Percentiles rank a stretch among this genome's conserved stretches.
Evolutionary conservation across 1,140 invertebrate genomes (phyloP).

Genomic region (Brachionus rotundiformis): DNA sequence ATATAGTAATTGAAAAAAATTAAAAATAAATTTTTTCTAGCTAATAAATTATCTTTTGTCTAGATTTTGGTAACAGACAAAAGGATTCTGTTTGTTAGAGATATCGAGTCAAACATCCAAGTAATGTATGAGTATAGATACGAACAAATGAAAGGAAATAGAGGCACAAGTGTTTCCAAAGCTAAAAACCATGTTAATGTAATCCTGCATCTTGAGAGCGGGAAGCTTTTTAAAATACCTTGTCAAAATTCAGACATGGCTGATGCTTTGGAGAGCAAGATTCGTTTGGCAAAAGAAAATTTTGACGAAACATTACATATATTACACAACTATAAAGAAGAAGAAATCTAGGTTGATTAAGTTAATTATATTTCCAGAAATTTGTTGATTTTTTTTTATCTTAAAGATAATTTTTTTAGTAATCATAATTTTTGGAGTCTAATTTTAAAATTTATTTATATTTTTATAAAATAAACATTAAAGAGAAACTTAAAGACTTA

Average conservation of each 20-base stretch:
- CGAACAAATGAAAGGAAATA: conserved; percentile 27
- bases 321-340: conserved; percentile 39
- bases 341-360: conserved; percentile 6
- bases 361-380: not conserved
- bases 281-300: conserved; percentile 25
- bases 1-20: too few relatives aligned
- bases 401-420: not conserved
- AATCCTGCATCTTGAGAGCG: not conserved
- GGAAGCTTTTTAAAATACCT: not conserved
- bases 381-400: not conserved
- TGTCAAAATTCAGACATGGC: conserved; percentile 18
- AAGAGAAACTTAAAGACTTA: not conserved
- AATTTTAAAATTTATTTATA: not conserved
- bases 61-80: conserved; percentile 39
- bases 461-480: not conserved
- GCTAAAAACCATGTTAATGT: not conserved
- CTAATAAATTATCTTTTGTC: not conserved
- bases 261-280: conserved; percentile 16
- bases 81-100: conserved; percentile 45
- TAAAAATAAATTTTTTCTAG: too few relatives aligned
- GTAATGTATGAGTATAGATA: conserved; percentile 18
- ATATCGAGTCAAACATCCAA: not conserved
- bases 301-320: conserved; percentile 45
- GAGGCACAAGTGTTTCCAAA: not conserved
- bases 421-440: not conserved